phyloP scores from a whole-genome alignment of 2,888 invertebrate species.

The Cynaeus angustus region DNA sequence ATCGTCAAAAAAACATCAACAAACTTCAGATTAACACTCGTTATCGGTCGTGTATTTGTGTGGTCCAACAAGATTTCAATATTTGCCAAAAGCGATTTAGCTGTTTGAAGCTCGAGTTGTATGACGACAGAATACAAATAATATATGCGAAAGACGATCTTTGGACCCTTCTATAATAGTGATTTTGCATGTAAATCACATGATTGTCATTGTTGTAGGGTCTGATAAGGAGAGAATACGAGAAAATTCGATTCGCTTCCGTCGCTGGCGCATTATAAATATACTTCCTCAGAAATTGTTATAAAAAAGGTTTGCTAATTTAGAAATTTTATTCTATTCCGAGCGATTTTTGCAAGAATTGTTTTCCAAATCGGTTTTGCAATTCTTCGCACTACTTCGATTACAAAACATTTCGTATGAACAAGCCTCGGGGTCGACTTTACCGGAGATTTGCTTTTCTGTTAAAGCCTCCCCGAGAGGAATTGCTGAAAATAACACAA shows the following conservation, averaged over 20 bases:
- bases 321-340: too few species aligned
- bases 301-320: too few species aligned
- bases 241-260: constrained; percentile 6
- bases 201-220: constrained; percentile 26
- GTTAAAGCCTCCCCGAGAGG: constrained; percentile 10
- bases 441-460: not conserved
- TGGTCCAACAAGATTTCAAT: constrained; percentile 30
- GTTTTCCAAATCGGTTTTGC: not conserved
- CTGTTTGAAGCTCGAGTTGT: constrained; percentile 32
- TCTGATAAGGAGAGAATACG: constrained; percentile 22
- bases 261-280: too few species aligned
- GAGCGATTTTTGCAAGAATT: too few species aligned
- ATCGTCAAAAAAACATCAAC: constrained; percentile 9
- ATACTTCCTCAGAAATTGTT: too few species aligned
- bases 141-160: constrained; percentile 41
- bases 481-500: constrained; percentile 15
- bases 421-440: constrained; percentile 2
- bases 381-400: not conserved
- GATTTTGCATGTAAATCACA: constrained; percentile 39
- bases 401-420: not conserved
- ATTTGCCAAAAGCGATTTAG: constrained; percentile 37
- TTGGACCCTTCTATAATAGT: constrained; percentile 35
- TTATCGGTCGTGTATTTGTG: constrained; percentile 5
- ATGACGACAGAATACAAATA: constrained; percentile 39
- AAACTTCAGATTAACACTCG: constrained; percentile 24